phyloP scores from a whole-genome alignment of 2,113 vertebrate species.

The Ammodytes marinus region DNA sequence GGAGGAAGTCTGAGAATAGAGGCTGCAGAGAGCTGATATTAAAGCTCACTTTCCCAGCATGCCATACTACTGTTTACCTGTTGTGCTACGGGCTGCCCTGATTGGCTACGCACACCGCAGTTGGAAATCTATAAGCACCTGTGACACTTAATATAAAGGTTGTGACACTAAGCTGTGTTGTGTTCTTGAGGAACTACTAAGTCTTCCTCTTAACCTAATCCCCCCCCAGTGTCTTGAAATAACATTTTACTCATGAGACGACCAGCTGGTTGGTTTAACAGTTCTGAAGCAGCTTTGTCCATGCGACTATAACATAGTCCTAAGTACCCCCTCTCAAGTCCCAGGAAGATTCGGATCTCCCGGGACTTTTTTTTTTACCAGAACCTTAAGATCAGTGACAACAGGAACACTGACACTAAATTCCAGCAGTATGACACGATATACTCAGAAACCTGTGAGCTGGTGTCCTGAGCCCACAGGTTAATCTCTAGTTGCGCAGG shows the following conservation, averaged over 20 bases:
- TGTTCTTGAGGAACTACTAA: conserved; percentile 67
- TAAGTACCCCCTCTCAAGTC: too few species aligned
- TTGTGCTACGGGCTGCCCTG: conserved; percentile 2
- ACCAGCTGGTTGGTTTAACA: conserved; percentile 17
- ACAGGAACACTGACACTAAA: too few species aligned
- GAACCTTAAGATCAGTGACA: background rate
- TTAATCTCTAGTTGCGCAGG: conserved; percentile 36
- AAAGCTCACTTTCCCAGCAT: background rate
- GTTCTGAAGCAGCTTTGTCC: conserved; percentile 9
- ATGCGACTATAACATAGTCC: background rate
- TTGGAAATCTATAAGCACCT: conserved; percentile 19
- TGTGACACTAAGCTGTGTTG: conserved; percentile 67
- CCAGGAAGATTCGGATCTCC: background rate
- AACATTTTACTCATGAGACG: conserved; percentile 56
- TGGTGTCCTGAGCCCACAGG: background rate
- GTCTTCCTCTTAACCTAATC: conserved; percentile 71
- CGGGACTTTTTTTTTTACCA: background rate
- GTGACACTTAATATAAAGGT: conserved; percentile 45
- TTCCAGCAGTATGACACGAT: background rate
- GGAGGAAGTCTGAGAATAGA: background rate
- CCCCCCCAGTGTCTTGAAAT: conserved; percentile 67
- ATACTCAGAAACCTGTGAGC: background rate
- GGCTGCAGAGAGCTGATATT: background rate
- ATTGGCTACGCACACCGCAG: background rate
- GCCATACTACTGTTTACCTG: background rate